Percentiles rank a stretch among this genome's conserved stretches.
phyloP scores from a whole-genome alignment of 2,113 vertebrate species.

The Gymnocephalus cernua region DNA sequence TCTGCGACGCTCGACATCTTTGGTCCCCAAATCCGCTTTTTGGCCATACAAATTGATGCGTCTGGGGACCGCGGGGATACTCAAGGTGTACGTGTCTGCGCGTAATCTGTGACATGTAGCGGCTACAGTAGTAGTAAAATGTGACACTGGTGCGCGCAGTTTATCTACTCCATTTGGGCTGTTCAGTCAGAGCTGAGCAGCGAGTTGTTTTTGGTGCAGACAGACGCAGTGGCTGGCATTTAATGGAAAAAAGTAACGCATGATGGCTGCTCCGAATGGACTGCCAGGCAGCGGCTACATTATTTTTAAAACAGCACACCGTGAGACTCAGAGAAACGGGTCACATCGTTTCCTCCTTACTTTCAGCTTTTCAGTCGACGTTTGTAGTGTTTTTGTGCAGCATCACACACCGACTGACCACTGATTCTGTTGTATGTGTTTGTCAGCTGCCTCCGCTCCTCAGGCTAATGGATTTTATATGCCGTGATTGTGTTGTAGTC shows the following conservation, averaged over 20 bases:
- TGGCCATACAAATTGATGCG: slow-evolving; percentile 26
- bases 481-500: background rate
- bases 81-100: slow-evolving; percentile 42
- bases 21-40: slow-evolving; percentile 33
- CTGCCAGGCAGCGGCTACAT: slow-evolving; percentile 47
- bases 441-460: slow-evolving; percentile 34
- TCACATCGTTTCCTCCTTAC: slow-evolving; percentile 22
- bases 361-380: slow-evolving; percentile 2
- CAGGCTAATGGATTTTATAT: slow-evolving; percentile 18
- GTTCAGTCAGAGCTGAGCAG: slow-evolving; percentile 39
- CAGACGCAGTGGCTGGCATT: slow-evolving; percentile 82
- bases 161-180: slow-evolving; percentile 27
- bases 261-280: slow-evolving; percentile 61
- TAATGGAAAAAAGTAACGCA: slow-evolving; percentile 62
- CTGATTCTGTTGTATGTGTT: slow-evolving; percentile 27
- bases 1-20: slow-evolving; percentile 65
- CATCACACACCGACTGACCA: slow-evolving; percentile 7
- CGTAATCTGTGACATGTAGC: slow-evolving; percentile 62
- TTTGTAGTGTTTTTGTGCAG: slow-evolving; percentile 12
- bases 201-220: slow-evolving; percentile 77
- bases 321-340: slow-evolving; percentile 32
- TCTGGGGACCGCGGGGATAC: slow-evolving; percentile 3
- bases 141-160: slow-evolving; percentile 48
- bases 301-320: slow-evolving; percentile 39
- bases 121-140: slow-evolving; percentile 54